These are phyloP conservation scores for Brevimyrus niger DNA, from an alignment of 2,113 vertebrate genomes.

Conservation along the genomic window DNA sequence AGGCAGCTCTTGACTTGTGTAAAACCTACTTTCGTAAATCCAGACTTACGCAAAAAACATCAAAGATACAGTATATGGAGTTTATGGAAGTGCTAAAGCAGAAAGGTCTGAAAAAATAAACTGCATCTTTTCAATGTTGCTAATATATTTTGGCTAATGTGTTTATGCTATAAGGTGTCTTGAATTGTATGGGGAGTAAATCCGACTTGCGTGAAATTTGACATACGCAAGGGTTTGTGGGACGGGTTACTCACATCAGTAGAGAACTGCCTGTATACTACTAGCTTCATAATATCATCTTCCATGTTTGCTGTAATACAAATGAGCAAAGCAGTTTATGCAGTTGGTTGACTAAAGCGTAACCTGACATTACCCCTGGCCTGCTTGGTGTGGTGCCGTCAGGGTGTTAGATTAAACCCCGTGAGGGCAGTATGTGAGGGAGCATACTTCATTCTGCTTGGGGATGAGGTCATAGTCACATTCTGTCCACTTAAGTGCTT, in stretches of 20 bases:
- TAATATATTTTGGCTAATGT: neutral
- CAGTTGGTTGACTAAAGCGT: neutral
- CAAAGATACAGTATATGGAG: neutral
- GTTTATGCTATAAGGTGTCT: neutral
- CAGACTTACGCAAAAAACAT: neutral
- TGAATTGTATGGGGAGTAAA: neutral
- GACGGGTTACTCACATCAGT: neutral
- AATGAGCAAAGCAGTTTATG: neutral
- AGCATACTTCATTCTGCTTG: neutral
- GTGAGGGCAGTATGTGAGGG: neutral
- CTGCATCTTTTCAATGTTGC: neutral
- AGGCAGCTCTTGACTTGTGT: neutral
- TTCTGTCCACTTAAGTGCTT: neutral
- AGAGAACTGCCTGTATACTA: neutral
- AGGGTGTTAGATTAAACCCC: neutral
- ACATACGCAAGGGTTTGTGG: neutral
- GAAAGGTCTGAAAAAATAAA: neutral
- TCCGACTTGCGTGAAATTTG: neutral
- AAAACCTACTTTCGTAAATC: neutral
- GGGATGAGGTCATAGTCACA: neutral
- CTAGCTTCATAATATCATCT: neutral
- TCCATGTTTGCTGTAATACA: neutral
- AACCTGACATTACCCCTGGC: neutral
- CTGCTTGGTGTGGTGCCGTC: neutral
- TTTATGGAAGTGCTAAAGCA: neutral